Evolutionary conservation across 1,140 invertebrate genomes (phyloP).

Genomic region (Andrena cerasifolii): DNA sequence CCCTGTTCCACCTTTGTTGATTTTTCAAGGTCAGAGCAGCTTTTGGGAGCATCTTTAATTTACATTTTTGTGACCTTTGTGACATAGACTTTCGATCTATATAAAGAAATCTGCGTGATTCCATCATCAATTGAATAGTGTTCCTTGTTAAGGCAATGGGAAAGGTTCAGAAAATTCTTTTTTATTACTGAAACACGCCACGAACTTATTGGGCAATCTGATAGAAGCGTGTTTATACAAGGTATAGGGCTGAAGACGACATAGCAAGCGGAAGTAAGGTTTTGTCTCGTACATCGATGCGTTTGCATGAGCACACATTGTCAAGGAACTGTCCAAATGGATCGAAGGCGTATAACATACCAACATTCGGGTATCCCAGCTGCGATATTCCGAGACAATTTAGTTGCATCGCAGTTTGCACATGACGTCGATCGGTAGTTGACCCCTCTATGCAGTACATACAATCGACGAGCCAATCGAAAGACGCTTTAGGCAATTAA

Average conservation of each 20-base stretch:
- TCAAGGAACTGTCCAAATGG: not conserved
- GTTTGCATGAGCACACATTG: not conserved
- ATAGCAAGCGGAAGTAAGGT: not conserved
- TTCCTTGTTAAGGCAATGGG: too few relatives aligned
- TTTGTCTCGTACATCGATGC: not conserved
- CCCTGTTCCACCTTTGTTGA: too few relatives aligned
- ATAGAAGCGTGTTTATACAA: not conserved
- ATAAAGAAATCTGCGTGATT: too few relatives aligned
- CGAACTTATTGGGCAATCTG: too few relatives aligned
- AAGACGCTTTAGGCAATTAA: not conserved
- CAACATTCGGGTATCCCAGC: not conserved
- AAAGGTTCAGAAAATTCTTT: too few relatives aligned
- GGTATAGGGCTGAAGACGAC: not conserved
- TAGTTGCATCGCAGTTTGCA: constrained; percentile 10
- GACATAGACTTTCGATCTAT: too few relatives aligned
- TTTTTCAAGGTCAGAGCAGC: too few relatives aligned
- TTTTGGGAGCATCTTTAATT: too few relatives aligned
- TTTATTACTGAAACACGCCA: too few relatives aligned
- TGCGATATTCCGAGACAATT: constrained; percentile 20
- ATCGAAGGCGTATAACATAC: not conserved
- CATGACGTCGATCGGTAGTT: not conserved
- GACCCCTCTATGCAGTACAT: not conserved
- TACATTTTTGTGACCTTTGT: too few relatives aligned
- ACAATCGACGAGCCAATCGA: constrained; percentile 18
- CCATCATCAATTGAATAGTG: too few relatives aligned